Conservation (phyloP, 2,797 vertebrate genomes). For the Perodicticus potto region DNA sequence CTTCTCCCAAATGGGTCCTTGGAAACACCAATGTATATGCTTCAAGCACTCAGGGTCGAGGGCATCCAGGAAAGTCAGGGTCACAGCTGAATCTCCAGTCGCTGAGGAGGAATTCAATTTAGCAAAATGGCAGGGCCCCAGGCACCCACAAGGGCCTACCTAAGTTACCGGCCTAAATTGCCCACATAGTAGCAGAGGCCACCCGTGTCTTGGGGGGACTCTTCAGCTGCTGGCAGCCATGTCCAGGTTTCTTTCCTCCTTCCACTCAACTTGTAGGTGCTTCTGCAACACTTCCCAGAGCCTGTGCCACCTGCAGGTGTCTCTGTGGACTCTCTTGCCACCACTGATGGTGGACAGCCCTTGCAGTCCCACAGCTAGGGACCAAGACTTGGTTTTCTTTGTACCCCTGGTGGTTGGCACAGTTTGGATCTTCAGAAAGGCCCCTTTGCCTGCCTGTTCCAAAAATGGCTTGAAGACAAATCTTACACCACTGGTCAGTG, state of each 20-base stretch:
- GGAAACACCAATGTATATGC: not conserved
- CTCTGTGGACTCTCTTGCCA: not conserved
- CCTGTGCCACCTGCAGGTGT: not conserved
- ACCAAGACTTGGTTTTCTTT: not conserved
- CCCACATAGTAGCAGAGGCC: not conserved
- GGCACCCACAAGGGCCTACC: not conserved
- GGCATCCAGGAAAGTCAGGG: not conserved
- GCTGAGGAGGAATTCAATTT: not conserved
- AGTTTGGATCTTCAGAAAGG: not conserved
- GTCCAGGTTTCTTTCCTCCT: not conserved
- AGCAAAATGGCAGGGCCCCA: not conserved
- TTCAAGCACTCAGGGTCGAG: not conserved
- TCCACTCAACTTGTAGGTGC: not conserved
- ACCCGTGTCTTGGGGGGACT: not conserved
- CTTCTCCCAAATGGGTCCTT: not conserved
- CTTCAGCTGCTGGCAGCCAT: not conserved
- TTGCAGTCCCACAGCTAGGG: not conserved
- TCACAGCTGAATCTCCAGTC: not conserved
- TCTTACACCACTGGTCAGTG: not conserved
- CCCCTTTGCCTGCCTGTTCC: not conserved
- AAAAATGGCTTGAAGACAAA: not conserved
- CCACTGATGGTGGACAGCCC: too few relatives aligned
- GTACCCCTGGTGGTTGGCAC: not conserved
- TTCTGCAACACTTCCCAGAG: not conserved
- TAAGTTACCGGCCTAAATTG: not conserved